Percentiles rank a stretch among this genome's conserved stretches.
phyloP scores from a whole-genome alignment of 2,888 invertebrate genomes.

The Oxyteleia sp. region DNA sequence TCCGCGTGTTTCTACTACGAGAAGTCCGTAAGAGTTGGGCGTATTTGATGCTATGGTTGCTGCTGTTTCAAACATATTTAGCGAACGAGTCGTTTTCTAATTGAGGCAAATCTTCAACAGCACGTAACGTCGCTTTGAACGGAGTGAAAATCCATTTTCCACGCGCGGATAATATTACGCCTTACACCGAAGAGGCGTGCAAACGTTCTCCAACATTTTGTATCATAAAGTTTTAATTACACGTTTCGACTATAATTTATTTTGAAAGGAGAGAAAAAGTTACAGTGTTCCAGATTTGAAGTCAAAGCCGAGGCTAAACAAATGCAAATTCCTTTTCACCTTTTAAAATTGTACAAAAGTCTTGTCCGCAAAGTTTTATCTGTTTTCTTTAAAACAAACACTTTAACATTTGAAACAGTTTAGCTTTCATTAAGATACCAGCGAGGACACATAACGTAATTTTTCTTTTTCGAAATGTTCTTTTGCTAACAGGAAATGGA shows the following conservation, averaged over 20 bases:
- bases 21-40: constrained; percentile 57
- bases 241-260: background rate
- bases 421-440: background rate
- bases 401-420: background rate
- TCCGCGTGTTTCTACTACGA: constrained; percentile 63
- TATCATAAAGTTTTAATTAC: background rate
- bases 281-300: background rate
- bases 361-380: background rate
- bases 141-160: constrained; percentile 3
- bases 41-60: constrained; percentile 54
- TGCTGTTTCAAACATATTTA: constrained; percentile 52
- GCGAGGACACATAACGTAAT: background rate
- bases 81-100: constrained; percentile 31
- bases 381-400: background rate
- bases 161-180: background rate
- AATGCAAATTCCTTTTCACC: background rate
- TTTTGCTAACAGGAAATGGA: background rate
- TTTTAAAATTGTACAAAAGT: background rate
- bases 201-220: background rate
- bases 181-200: background rate
- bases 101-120: constrained; percentile 37
- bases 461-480: background rate
- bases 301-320: background rate
- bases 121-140: constrained; percentile 8
- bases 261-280: background rate